Base-by-base conservation (phyloP, 2,113 vertebrate genomes). In the Melospiza melodia region DNA sequence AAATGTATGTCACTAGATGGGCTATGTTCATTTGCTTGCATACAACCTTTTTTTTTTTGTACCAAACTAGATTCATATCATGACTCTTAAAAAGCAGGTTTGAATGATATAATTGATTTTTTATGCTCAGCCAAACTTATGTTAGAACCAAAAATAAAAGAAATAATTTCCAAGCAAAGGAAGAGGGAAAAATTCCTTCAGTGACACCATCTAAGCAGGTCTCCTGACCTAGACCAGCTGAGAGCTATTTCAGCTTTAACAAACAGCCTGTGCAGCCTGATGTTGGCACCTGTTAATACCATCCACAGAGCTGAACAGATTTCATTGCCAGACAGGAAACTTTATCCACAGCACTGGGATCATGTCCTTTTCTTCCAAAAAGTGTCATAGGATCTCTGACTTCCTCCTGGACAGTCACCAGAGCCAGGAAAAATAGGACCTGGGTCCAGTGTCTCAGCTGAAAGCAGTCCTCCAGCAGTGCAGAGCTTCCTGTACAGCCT, bases 361-460 rank as follows among this genome's bases (percentile, higher is more conserved):
- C 68, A 18, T 57, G 76, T 95, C 90, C 82, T 95, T 93, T 84
- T 91, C 65, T 96, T 96, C 92, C 90, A 95, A 94, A 94, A 96
- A 80, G 19, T 84, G 82, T 96, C 93, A 97, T 75, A 94, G 72
- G 92, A 94, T 95, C 94, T 96, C 68, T 94, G 52, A 84, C 76
- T 96, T 97, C 95, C 92, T 97, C 61, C 79, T 90, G 92, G 92
- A 96, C 85, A 89, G 83, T 14, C 76, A 96, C 15, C 76, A 92
- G 83, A 92, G 96, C 96, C 95, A 96, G 95, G 67, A 96, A 96
- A 96, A 96, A 96, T 74, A 96, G 90, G 94, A 95, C 76, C 52
- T 81, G 68, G 33, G 88, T 94, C 86, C 88, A 96, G 52, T 65
- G 85, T 90, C 88, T 88, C 93, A 94, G 82, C 90, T 92, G 94